phyloP scores from a whole-genome alignment of 2,888 invertebrate species.

The Coelinius sp. region DNA sequence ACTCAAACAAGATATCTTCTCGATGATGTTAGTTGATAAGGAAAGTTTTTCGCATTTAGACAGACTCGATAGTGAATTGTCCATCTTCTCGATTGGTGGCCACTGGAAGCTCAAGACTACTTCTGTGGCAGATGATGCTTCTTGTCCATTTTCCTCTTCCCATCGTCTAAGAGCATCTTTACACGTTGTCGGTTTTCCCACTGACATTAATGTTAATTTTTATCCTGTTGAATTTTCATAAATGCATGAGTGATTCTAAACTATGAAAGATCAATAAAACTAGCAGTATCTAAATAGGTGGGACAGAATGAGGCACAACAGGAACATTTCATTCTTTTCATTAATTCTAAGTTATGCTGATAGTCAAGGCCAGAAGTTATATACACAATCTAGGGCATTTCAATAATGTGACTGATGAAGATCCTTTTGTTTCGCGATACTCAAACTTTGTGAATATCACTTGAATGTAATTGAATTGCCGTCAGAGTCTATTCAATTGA shows the following conservation, averaged over 20 bases:
- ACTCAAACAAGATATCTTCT: slow-evolving; percentile 86
- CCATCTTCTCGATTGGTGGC: slow-evolving; percentile 97
- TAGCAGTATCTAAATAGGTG: not conserved
- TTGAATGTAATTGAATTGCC: not conserved
- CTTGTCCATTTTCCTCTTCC: slow-evolving; percentile 83
- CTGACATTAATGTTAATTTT: slow-evolving; percentile 35
- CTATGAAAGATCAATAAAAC: not conserved
- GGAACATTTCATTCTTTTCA: not conserved
- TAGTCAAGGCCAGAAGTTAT: not conserved
- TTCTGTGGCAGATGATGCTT: slow-evolving; percentile 80
- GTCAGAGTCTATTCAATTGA: not conserved
- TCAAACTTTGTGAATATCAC: not conserved
- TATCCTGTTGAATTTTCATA: not conserved
- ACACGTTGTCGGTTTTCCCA: slow-evolving; percentile 81
- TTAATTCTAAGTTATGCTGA: not conserved
- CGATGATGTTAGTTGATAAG: slow-evolving; percentile 93
- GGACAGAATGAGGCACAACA: not conserved
- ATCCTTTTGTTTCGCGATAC: not conserved
- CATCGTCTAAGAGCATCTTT: slow-evolving; percentile 90
- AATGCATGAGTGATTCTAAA: not conserved
- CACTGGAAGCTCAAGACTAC: slow-evolving; percentile 88
- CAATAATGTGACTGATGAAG: not conserved
- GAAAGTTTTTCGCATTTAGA: slow-evolving; percentile 86
- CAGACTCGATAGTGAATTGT: slow-evolving; percentile 82
- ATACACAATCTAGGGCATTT: not conserved